A percentile compares a stretch with the other conserved stretches of the same genome.
Conservation (phyloP, 2,888 invertebrate genomes). For the Notodonta ziczac region DNA sequence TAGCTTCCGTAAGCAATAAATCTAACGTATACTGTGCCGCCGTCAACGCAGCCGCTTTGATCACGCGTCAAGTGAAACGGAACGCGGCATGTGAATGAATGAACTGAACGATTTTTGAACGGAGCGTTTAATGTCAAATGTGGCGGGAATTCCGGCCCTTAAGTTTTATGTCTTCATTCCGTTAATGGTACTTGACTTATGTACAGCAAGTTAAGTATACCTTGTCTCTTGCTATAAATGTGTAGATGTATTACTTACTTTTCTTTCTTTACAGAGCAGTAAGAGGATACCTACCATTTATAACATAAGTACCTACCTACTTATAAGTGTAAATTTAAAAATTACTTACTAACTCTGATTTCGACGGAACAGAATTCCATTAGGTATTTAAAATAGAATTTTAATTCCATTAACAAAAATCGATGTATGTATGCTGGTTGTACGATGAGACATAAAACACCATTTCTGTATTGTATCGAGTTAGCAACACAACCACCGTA, state of each 20-base stretch:
- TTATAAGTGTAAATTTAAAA: too few species aligned
- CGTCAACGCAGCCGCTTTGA: conserved; percentile 77
- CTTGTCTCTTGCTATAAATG: background rate
- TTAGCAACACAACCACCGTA: too few species aligned
- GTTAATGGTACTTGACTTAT: conserved; percentile 2
- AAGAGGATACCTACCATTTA: too few species aligned
- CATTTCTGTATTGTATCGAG: too few species aligned
- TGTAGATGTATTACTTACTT: background rate
- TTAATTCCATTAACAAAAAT: too few species aligned
- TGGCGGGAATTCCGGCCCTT: conserved; percentile 57
- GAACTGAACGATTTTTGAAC: conserved; percentile 70
- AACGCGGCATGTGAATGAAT: conserved; percentile 59
- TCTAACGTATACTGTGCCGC: conserved; percentile 66
- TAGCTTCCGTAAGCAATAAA: conserved; percentile 82
- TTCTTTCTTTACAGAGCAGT: too few species aligned
- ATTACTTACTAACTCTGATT: too few species aligned
- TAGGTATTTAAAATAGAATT: too few species aligned
- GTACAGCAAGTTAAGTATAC: background rate
- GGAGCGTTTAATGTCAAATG: conserved; percentile 76
- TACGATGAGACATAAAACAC: too few species aligned
- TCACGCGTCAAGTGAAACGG: conserved; percentile 71
- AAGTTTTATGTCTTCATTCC: conserved; percentile 45
- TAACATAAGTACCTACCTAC: too few species aligned
- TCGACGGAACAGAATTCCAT: too few species aligned
- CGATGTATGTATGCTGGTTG: too few species aligned